These are phyloP conservation scores for Heliothis virescens DNA, from an alignment of 1,140 invertebrate genomes.

Conservation along the genomic window DNA sequence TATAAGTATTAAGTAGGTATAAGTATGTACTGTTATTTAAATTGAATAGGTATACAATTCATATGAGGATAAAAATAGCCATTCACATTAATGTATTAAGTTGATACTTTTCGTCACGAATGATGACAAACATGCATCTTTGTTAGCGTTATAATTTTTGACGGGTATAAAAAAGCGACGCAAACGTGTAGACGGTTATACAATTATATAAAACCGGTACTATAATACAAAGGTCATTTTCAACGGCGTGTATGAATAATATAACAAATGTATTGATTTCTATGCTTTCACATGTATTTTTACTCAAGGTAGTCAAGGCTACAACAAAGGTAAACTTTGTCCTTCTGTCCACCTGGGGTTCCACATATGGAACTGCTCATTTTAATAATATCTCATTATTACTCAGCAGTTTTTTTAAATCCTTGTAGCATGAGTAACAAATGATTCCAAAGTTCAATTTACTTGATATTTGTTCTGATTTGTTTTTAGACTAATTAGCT, in stretches of 20 bases:
- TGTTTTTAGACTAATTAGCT: background rate
- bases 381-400: background rate
- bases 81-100: too few species aligned
- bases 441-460: background rate
- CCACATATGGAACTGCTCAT: background rate
- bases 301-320: background rate
- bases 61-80: too few species aligned
- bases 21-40: too few species aligned
- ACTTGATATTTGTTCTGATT: background rate
- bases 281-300: background rate
- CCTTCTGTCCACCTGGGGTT: background rate
- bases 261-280: conserved; percentile 12
- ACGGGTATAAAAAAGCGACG: too few species aligned
- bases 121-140: too few species aligned
- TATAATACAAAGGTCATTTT: background rate
- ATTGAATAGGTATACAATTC: too few species aligned
- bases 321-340: too few species aligned
- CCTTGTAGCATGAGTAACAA: background rate
- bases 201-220: background rate
- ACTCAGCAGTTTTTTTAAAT: conserved; percentile 8
- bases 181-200: too few species aligned
- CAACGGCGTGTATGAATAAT: conserved; percentile 2
- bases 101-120: too few species aligned
- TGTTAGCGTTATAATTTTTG: too few species aligned
- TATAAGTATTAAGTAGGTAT: too few species aligned